phyloP scores from a whole-genome alignment of 1,140 invertebrate genomes.

The Drosophila azteca region DNA sequence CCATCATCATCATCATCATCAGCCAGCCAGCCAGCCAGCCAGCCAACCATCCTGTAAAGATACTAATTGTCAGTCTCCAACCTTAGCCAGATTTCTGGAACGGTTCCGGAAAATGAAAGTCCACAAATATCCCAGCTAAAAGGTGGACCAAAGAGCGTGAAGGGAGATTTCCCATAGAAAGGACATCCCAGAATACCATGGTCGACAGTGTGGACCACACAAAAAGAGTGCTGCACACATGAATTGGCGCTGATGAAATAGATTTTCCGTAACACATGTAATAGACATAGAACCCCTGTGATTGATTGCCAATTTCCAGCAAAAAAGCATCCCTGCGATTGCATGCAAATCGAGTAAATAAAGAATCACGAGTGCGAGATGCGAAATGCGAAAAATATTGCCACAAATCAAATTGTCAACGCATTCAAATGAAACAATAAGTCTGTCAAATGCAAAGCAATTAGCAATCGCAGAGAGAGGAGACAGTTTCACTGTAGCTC shows the following conservation, averaged over 20 bases:
- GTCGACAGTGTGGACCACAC: no score
- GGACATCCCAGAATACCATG: no score
- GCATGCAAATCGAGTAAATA: background rate
- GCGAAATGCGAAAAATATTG: conserved; percentile 69
- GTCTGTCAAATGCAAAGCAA: conserved; percentile 31
- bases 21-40: conserved; percentile 17
- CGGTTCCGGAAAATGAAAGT: background rate
- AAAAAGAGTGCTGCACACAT: conserved; percentile 1
- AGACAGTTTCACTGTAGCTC: no score
- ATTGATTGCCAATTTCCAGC: conserved; percentile 53
- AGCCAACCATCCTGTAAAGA: conserved; percentile 21
- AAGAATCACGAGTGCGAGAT: conserved; percentile 13
- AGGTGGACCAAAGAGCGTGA: no score
- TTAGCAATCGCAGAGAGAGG: conserved; percentile 14
- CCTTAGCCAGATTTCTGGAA: conserved; percentile 1
- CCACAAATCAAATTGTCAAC: conserved; percentile 71
- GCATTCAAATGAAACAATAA: conserved; percentile 25
- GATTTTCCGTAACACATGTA: conserved; percentile 46
- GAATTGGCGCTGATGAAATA: conserved; percentile 21
- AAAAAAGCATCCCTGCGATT: background rate
- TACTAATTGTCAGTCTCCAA: conserved; percentile 68
- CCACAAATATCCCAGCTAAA: no score
- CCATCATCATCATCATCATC: conserved; percentile 30
- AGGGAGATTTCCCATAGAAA: no score
- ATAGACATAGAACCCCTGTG: conserved; percentile 43